Evolutionary conservation across 2,113 vertebrate species (phyloP), one percentile per base, ranked within the genome.

Genomic region (Myotis brandtii): DNA sequence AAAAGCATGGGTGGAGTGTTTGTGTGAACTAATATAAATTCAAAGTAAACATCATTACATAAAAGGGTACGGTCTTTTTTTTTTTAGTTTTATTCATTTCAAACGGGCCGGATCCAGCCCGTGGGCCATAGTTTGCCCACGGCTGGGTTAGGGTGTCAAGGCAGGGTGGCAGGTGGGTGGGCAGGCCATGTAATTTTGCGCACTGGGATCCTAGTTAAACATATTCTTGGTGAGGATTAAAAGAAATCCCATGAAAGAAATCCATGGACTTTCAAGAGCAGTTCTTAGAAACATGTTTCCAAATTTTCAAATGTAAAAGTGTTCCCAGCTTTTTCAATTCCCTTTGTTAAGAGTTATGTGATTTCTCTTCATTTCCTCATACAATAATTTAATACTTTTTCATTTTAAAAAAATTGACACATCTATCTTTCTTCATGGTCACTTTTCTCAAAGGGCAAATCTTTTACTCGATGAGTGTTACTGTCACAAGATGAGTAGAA

Each of bases 321-420:
- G 46, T 67, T 76, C 40, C 32, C 73, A 79, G 46, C 0, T n/a
- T 83, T 95, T 83, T 59, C 56, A 72, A 11, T 9, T 43, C 21
- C 20, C 20, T 83, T 87, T 90, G 25, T 79, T 2, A 2, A 21
- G 6, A 73, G 23, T 83, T 21, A 52, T 37, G 46, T 43, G 34
- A 87, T 93, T 93, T 30, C 23, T 84, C 18, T 95, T n/a, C 59
- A 11, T 77, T 93, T 90, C 40, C 50, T 96, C 50, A 40, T 20
- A 27, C 3, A 75, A 75, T 40, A 48, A 20, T 75, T 86, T 46
- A 52, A 84, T 73, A 66, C 13, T 59, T 83, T 82, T 46, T 62
- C 17, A 23, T n/a, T 67, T 86, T 92, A 50, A 20, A 46, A 21
- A 72, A 73, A 73, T n/a, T 82, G n/a, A 52, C 17, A 79, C 9